Evolutionary conservation across 2,888 invertebrate species (phyloP).

Genomic region (Drosophila testacea): DNA sequence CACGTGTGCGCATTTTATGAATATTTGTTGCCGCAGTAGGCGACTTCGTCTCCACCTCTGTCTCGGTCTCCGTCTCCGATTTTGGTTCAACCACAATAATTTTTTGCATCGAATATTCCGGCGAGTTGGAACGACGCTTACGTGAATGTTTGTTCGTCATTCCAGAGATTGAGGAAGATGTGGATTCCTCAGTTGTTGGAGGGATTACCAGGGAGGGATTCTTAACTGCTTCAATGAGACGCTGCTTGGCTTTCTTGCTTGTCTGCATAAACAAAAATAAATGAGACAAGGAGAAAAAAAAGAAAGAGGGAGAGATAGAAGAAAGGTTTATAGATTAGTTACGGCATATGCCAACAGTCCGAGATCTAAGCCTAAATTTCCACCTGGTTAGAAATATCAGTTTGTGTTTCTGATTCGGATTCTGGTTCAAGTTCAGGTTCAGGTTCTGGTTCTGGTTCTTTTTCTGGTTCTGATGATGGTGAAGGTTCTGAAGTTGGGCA

Average conservation of each 20-base stretch:
- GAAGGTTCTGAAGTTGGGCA: conserved; percentile 18
- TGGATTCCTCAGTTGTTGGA: neutral
- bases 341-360: neutral
- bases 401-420: conserved; percentile 29
- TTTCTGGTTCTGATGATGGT: conserved; percentile 23
- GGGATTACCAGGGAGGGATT: no score
- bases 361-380: conserved; percentile 30
- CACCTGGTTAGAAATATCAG: conserved; percentile 49
- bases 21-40: neutral
- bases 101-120: no score
- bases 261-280: conserved; percentile 13
- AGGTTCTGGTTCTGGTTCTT: neutral
- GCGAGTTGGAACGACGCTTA: conserved; percentile 3
- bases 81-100: no score
- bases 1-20: conserved; percentile 9
- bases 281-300: neutral
- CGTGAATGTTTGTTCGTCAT: neutral
- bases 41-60: neutral
- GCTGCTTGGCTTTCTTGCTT: conserved; percentile 9
- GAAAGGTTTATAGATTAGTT: conserved; percentile 19
- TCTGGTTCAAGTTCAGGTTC: conserved; percentile 26
- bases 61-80: neutral
- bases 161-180: neutral
- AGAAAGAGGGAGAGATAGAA: conserved; percentile 10
- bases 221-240: neutral